A percentile compares a stretch with the other conserved stretches of the same genome.
These are phyloP conservation scores for Manis pentadactyla DNA, from an alignment of 2,797 vertebrate genomes.

Conservation along the genomic window DNA sequence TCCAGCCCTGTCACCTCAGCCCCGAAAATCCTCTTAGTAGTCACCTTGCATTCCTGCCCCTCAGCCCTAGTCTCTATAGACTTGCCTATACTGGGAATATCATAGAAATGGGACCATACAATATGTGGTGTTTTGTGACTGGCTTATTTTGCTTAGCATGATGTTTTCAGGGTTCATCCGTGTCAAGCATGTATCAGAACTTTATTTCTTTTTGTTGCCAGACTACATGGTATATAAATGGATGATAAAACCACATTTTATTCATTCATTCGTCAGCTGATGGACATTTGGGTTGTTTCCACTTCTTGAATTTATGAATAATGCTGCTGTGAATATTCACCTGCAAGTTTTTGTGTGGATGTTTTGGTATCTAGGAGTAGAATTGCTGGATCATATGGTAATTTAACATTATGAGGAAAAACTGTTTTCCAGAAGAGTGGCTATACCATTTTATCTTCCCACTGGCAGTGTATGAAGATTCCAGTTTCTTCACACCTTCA, in stretches of 20 bases:
- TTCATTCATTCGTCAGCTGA: not conserved
- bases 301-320: not conserved
- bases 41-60: not conserved
- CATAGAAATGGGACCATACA: not conserved
- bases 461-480: not conserved
- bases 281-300: not conserved
- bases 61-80: not conserved
- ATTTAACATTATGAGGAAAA: not conserved
- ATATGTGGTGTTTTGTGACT: not conserved
- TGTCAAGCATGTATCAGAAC: not conserved
- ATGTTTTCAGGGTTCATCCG: not conserved
- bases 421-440: not conserved
- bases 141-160: not conserved
- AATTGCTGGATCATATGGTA: not conserved
- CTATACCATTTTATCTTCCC: not conserved
- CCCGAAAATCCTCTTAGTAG: not conserved
- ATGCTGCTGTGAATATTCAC: not conserved
- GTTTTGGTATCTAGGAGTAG: not conserved
- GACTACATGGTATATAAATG: not conserved
- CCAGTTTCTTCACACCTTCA: not conserved
- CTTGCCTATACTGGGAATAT: not conserved
- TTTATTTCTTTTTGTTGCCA: not conserved
- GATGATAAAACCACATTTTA: not conserved
- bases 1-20: not conserved
- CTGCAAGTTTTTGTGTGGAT: not conserved